phyloP scores from a whole-genome alignment of 2,797 vertebrate species.

The Chaetodon trifasciatus region DNA sequence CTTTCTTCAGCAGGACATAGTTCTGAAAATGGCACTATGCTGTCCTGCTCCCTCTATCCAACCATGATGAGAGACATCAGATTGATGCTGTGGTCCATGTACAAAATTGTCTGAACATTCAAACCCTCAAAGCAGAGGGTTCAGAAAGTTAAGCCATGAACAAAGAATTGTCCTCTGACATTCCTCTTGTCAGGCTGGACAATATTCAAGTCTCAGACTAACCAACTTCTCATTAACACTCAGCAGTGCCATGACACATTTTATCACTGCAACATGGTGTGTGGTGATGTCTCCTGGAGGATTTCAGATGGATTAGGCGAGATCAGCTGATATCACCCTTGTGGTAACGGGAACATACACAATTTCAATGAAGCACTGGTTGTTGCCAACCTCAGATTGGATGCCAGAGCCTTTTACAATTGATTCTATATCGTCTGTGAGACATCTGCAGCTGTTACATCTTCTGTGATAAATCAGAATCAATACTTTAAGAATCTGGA shows the following conservation, averaged over 20 bases:
- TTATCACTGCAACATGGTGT: constrained; percentile 73
- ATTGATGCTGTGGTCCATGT: constrained; percentile 83
- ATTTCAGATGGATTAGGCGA: constrained; percentile 79
- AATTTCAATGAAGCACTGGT: constrained; percentile 80
- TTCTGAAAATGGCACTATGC: constrained; percentile 81
- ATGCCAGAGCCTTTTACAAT: constrained; percentile 71
- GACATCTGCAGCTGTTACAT: constrained; percentile 80
- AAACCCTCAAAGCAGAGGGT: constrained; percentile 64
- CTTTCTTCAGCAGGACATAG: constrained; percentile 55
- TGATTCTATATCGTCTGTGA: constrained; percentile 82
- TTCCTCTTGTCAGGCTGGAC: constrained; percentile 64
- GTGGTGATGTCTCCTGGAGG: constrained; percentile 68
- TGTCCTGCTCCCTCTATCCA: constrained; percentile 80
- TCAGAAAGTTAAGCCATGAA: constrained; percentile 67
- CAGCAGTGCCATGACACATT: constrained; percentile 79
- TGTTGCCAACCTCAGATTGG: constrained; percentile 80
- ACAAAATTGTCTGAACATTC: constrained; percentile 78
- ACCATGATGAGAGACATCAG: constrained; percentile 68
- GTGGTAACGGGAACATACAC: constrained; percentile 70
- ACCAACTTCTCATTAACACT: constrained; percentile 78
- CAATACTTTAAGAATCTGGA: constrained; percentile 60
- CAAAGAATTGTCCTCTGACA: constrained; percentile 71
- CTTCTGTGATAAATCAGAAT: constrained; percentile 69
- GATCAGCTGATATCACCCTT: constrained; percentile 83
- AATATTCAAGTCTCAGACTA: constrained; percentile 83